Percentiles rank a stretch among this genome's conserved stretches.
Evolutionary conservation across 2,888 invertebrate genomes (phyloP).

Genomic region (Clivina fossor): DNA sequence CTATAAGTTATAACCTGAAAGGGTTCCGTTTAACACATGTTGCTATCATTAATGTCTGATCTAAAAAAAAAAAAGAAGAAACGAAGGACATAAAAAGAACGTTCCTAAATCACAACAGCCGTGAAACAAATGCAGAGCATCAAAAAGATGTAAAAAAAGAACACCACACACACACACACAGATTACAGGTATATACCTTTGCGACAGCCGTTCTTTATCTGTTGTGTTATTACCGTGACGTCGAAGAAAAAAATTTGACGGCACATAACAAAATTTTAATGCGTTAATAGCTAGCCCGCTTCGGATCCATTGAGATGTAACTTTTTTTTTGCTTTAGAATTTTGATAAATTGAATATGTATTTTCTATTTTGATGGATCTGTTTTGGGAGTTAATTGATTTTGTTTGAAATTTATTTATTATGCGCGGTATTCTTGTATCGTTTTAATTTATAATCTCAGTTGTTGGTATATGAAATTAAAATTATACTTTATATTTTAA

Average conservation of each 20-base stretch:
- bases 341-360: not conserved
- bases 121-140: constrained; percentile 18
- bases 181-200: constrained; percentile 10
- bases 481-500: no score
- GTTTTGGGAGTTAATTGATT: not conserved
- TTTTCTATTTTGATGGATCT: constrained; percentile 2
- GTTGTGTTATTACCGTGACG: constrained; percentile 17
- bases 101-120: constrained; percentile 25
- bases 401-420: not conserved
- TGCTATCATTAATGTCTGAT: constrained; percentile 27
- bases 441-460: no score
- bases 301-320: not conserved
- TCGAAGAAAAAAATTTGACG: not conserved
- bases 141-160: constrained; percentile 23
- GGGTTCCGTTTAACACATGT: constrained; percentile 29
- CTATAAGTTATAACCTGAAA: no score
- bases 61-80: constrained; percentile 8
- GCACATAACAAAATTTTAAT: constrained; percentile 25
- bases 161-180: no score
- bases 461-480: no score
- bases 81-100: constrained; percentile 18
- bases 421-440: no score
- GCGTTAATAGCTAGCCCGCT: constrained; percentile 22
- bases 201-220: constrained; percentile 18
- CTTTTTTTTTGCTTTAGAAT: not conserved